Percentiles rank a stretch among this genome's conserved stretches.
phyloP scores from a whole-genome alignment of 2,797 vertebrate species.

The Enteromius anoplus region DNA sequence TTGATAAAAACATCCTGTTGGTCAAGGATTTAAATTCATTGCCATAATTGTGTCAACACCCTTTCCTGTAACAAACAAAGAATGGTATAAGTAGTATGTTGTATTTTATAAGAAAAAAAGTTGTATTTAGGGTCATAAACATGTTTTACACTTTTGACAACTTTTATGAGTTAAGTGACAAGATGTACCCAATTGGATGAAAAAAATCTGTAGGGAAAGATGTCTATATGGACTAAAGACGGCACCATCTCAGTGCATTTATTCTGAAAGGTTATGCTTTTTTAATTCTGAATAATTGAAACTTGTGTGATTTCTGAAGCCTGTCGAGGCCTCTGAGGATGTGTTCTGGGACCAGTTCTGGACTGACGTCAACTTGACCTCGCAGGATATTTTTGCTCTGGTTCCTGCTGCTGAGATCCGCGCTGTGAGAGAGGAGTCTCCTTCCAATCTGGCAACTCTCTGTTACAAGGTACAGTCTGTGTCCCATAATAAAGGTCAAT shows the following conservation, averaged over 20 bases:
- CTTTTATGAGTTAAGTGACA: not conserved
- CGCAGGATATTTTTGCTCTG: constrained; percentile 96
- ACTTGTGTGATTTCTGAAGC: constrained; percentile 71
- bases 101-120: not conserved
- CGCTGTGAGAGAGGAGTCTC: constrained; percentile 95
- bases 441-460: constrained; percentile 95
- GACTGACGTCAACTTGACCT: constrained; percentile 91
- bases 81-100: not conserved
- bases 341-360: constrained; percentile 99
- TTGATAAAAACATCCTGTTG: not conserved
- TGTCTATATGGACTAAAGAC: not conserved
- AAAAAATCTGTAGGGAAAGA: not conserved
- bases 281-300: not conserved
- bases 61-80: not conserved
- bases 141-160: not conserved
- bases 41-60: not conserved
- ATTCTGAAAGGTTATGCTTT: not conserved
- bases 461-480: constrained; percentile 89
- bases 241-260: not conserved
- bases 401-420: constrained; percentile 98
- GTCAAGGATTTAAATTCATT: not conserved
- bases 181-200: not conserved
- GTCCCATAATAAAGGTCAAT: not conserved
- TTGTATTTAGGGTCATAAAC: not conserved
- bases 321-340: constrained; percentile 95